Evolutionary conservation across 2,797 vertebrate genomes (phyloP).

Genomic region (Hippoglossus hippoglossus): DNA sequence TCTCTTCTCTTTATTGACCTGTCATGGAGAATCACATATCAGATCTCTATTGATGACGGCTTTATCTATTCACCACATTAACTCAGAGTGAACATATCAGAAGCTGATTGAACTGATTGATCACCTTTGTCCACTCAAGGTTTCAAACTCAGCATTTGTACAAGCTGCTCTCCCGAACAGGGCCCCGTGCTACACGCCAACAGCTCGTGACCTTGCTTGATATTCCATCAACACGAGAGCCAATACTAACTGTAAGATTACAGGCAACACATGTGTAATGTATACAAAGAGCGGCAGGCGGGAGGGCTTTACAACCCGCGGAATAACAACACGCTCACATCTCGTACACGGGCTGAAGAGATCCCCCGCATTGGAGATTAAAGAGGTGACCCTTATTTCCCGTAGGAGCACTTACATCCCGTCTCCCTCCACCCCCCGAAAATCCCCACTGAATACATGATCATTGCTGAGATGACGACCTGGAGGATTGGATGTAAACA

Average conservation of each 20-base stretch:
- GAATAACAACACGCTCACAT: conserved; percentile 47
- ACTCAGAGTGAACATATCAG: too few relatives aligned
- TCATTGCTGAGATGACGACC: conserved; percentile 64
- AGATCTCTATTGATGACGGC: too few relatives aligned
- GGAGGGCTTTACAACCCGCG: conserved; percentile 1
- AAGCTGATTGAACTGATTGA: neutral
- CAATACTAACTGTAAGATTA: conserved; percentile 48
- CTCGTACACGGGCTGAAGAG: conserved; percentile 41
- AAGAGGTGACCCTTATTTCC: conserved; percentile 82
- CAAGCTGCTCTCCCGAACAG: neutral
- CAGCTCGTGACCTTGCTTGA: conserved; percentile 47
- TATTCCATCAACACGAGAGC: conserved; percentile 38
- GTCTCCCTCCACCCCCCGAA: conserved; percentile 33
- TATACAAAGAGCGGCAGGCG: conserved; percentile 38
- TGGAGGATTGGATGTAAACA: conserved; percentile 73
- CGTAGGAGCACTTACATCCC: conserved; percentile 68
- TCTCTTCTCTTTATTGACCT: too few relatives aligned
- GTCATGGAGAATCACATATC: too few relatives aligned
- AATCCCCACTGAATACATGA: conserved; percentile 79
- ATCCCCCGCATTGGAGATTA: conserved; percentile 66
- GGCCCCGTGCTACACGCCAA: neutral
- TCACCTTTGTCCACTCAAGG: neutral
- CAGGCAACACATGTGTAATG: conserved; percentile 40
- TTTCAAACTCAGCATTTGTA: neutral
- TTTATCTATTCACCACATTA: too few relatives aligned